Base-by-base conservation (phyloP, 2,113 vertebrate species). In the Malurus cyaneus region DNA sequence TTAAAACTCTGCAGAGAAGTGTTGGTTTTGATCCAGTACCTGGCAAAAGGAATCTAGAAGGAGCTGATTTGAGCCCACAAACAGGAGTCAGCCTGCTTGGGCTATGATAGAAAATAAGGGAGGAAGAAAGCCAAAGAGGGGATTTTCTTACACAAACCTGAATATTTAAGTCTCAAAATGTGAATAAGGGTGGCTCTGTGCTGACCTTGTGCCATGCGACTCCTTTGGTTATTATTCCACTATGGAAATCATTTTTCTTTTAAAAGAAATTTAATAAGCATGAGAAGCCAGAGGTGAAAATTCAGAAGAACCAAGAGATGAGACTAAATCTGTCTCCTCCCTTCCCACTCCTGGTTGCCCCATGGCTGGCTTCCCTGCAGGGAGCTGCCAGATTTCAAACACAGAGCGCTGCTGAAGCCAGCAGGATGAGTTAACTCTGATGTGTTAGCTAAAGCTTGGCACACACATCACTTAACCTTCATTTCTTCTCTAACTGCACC, bases 141-240 rank as follows among this genome's bases (percentile, higher is more conserved):
- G 5, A 8, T 50, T 95, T 62, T 79, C 71, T 91, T 80, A 17
- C 5, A 46, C 44, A 54, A 54, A 62, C 25, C 16, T 3, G 18
- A 81, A n/a, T 24, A 4, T 57, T 88, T 69, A 23, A 56, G 9
- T 29, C 46, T 57, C 46, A 29, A 34, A 62, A 54, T 25, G 34
- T 21, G 44, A n/a, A 12, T 70, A 12, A 41, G 21, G 11, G 7
- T 76, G 39, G 18, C 59, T 83, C 7, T 54, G 44, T 86, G 39
- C 53, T 86, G 71, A 29, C 72, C 36, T 20, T 11, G 29, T 59
- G 28, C 77, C 2, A 0, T 16, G 11, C 0, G 2, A 77, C 14
- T 69, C 26, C 24, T 65, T 61, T 61, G 42, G 21, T 50, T 8
- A 2, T 61, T 65, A 29, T 20, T 54, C 32, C 20, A 29, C 8